These are phyloP conservation scores for Microctonus brassicae DNA, from an alignment of 2,888 invertebrate species.

Conservation along the genomic window DNA sequence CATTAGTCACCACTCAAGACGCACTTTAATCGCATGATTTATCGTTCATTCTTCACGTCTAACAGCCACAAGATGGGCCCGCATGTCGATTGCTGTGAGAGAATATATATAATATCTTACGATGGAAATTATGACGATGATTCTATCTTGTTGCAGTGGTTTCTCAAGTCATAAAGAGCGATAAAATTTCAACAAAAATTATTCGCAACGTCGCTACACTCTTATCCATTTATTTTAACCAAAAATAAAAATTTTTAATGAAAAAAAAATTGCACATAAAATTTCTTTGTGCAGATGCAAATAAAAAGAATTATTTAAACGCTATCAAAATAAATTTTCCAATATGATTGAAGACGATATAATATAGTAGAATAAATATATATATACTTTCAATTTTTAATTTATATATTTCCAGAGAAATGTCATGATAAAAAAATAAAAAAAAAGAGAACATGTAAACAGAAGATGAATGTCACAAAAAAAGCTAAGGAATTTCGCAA, in stretches of 20 bases:
- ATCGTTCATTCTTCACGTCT: not conserved
- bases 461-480: not conserved
- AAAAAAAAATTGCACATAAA: not conserved
- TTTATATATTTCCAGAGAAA: too few relatives aligned
- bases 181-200: not conserved
- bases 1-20: conserved; percentile 30
- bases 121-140: not conserved
- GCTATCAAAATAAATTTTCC: too few relatives aligned
- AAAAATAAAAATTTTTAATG: not conserved
- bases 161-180: not conserved
- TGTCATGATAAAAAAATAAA: not conserved
- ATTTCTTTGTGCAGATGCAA: too few relatives aligned
- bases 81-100: conserved; percentile 7
- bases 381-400: too few relatives aligned
- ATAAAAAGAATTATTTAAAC: too few relatives aligned
- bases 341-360: too few relatives aligned
- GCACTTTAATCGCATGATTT: conserved; percentile 31
- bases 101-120: conserved; percentile 12
- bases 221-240: not conserved
- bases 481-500: not conserved
- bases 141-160: not conserved
- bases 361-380: too few relatives aligned
- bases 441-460: not conserved
- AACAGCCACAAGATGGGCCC: not conserved
- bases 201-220: not conserved